Base-by-base conservation (phyloP, 2,113 vertebrate genomes). In the Formicarius rufipectus region DNA sequence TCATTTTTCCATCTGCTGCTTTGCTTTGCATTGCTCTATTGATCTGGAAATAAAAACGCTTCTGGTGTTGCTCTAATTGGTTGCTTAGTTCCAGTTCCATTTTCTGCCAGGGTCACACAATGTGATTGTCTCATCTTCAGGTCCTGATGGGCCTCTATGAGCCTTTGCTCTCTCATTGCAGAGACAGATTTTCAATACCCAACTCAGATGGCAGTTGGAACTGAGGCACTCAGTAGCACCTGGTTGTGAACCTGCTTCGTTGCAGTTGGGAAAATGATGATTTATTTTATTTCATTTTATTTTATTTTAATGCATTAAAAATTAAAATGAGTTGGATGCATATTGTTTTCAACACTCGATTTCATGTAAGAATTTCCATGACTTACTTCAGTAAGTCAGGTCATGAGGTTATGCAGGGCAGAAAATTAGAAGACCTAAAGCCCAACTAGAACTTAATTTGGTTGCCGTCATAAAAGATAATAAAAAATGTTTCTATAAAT, bases 31-130 rank as follows among this genome's bases (percentile, higher is more conserved):
- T 91, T 93, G 56, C 66, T 69, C 17, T 83, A 93, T 79, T 31
- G 84, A 93, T 84, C 82, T 82, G 82, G 81, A 94, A 93, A 94
- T 56, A 85, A 84, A 89, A 89, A 11, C 33, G 53, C 47, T 88
- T 75, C 63, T 92, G 68, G 18, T 86, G 66, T 83, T 80, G 40
- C 37, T 83, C 58, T 84, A 28, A 77, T 22, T 3, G 4, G 87
- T 83, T 76, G 58, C 59, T 92, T 67, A 37, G 40, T 60, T 89
- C 55, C 42, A 94, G 76, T 58, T 88, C 74, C n/a, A 40, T 2
- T 8, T 60, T 75, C 69, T 79, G 47, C 52, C 40, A 67, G 47
- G 30, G 69, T 82, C 5, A 1, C 52, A 23, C 64, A 72, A 25
- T 0, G 1, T 35, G n/a, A 52, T 21, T 3, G 5, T 56, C 39